These are phyloP conservation scores for Gallinago jamesoni DNA, from an alignment of 2,113 vertebrate genomes.

Conservation along the genomic window DNA sequence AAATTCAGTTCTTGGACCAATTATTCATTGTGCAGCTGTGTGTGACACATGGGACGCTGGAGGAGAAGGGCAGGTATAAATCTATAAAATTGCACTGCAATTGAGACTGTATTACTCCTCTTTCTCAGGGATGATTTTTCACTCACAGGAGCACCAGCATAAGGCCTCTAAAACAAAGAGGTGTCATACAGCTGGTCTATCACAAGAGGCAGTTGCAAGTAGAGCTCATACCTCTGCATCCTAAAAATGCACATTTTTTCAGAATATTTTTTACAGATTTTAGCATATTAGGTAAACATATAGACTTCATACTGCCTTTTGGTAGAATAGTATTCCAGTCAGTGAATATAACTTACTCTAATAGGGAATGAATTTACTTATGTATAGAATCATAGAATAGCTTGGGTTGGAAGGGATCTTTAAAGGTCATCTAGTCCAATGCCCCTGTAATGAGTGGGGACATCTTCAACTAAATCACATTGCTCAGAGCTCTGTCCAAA, in stretches of 20 bases:
- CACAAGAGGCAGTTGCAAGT: neutral
- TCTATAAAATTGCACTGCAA: neutral
- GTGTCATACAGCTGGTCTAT: neutral
- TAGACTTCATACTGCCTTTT: neutral
- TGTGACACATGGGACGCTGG: neutral
- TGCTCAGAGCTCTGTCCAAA: neutral
- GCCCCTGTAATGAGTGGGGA: neutral
- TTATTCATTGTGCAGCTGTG: rapidly evolving
- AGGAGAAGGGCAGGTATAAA: neutral
- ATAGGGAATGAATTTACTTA: neutral
- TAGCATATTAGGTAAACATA: neutral
- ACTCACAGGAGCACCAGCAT: neutral
- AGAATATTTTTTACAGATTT: neutral
- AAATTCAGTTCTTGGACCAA: neutral
- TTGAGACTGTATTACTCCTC: neutral
- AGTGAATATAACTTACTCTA: neutral
- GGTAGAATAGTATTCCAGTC: neutral
- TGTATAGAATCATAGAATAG: neutral
- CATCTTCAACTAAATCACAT: neutral
- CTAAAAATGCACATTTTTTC: neutral
- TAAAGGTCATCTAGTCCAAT: neutral
- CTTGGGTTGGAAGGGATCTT: neutral
- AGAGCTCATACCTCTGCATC: neutral
- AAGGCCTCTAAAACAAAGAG: neutral
- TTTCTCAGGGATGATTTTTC: neutral